A percentile compares a stretch with the other conserved stretches of the same genome.
phyloP scores from a whole-genome alignment of 2,797 vertebrate species.

The Cirrhinus molitorella region DNA sequence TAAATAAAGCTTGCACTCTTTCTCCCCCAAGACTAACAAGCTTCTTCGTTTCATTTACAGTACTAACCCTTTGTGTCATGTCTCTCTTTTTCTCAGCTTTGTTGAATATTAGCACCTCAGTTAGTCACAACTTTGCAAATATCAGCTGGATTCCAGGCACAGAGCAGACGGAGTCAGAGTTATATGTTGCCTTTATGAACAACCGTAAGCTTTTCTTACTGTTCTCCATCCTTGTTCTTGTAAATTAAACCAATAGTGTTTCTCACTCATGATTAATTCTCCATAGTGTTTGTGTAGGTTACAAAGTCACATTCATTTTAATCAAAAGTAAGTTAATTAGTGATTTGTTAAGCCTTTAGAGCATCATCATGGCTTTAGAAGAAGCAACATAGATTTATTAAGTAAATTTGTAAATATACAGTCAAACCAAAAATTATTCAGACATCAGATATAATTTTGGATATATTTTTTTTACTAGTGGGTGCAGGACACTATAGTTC shows the following conservation, averaged over 20 bases:
- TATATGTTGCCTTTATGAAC: slow-evolving; percentile 76
- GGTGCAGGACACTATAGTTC: too few species aligned
- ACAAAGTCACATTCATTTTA: neutral
- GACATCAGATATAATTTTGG: too few species aligned
- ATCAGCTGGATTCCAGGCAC: slow-evolving; percentile 77
- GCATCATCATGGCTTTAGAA: too few species aligned
- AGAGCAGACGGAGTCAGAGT: slow-evolving; percentile 68
- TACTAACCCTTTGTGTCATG: slow-evolving; percentile 66
- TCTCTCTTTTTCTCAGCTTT: slow-evolving; percentile 58
- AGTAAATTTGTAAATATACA: too few species aligned
- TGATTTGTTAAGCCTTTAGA: neutral
- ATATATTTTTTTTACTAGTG: too few species aligned
- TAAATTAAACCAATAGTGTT: neutral
- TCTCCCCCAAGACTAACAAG: slow-evolving; percentile 26
- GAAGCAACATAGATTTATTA: neutral
- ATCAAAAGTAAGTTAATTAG: neutral
- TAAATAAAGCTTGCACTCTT: slow-evolving; percentile 13
- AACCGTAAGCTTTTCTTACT: slow-evolving; percentile 70
- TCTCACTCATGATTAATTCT: neutral
- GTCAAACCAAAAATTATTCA: too few species aligned
- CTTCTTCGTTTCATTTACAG: slow-evolving; percentile 58
- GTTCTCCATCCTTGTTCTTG: slow-evolving; percentile 29
- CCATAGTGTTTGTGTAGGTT: slow-evolving; percentile 4
- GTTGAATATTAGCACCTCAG: slow-evolving; percentile 74
- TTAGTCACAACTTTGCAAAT: slow-evolving; percentile 77